A percentile compares a stretch with the other conserved stretches of the same genome.
These are phyloP conservation scores for Aphis gossypii DNA, from an alignment of 1,140 invertebrate genomes.

Conservation along the genomic window DNA sequence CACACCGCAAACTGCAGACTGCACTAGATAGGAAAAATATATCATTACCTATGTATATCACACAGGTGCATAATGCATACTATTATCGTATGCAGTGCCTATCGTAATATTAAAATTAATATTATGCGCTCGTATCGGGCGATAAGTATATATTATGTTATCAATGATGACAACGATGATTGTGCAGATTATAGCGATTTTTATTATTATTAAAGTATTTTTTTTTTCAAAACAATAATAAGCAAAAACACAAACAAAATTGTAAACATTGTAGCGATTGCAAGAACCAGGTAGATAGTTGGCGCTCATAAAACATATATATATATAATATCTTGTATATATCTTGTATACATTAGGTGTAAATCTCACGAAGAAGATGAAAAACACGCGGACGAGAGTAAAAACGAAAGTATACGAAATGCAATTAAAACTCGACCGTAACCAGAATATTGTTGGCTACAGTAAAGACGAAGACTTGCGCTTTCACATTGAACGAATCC, in stretches of 20 bases:
- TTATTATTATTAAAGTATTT: neutral
- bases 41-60: neutral
- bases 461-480: conserved; percentile 33
- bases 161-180: neutral
- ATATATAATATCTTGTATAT: no score
- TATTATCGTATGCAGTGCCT: neutral
- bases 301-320: neutral
- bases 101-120: neutral
- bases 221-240: neutral
- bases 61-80: neutral
- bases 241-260: neutral
- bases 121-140: neutral
- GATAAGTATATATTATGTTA: neutral
- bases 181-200: neutral
- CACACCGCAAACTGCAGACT: neutral
- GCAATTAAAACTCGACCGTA: conserved; percentile 56
- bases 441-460: neutral
- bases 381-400: conserved; percentile 13
- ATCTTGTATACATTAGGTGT: neutral
- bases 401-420: conserved; percentile 54
- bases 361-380: neutral
- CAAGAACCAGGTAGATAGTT: neutral
- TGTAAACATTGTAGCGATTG: neutral
- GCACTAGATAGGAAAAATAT: neutral
- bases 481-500: conserved; percentile 55